A percentile compares a stretch with the other conserved stretches of the same genome.
Evolutionary conservation across 2,113 vertebrate species (phyloP).

Genomic region (Misgurnus anguillicaudatus): DNA sequence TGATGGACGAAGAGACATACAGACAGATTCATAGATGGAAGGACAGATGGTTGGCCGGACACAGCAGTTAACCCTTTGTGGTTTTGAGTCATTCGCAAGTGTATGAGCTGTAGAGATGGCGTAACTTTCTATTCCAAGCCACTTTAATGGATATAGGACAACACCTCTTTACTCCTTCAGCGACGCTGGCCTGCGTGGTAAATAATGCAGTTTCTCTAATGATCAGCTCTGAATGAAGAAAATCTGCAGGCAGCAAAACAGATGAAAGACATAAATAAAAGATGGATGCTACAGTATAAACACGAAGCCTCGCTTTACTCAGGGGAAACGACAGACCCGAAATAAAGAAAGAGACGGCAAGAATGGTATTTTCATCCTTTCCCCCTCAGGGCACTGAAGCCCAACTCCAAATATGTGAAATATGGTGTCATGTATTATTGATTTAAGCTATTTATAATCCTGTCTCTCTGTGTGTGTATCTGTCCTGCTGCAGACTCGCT

Average conservation of each 20-base stretch:
- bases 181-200: conserved; percentile 7
- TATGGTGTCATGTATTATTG: conserved; percentile 76
- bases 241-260: conserved; percentile 47
- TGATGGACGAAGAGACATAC: too few relatives aligned
- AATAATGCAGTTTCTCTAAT: conserved; percentile 48
- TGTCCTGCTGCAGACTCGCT: conserved; percentile 37
- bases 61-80: too few relatives aligned
- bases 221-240: conserved; percentile 40
- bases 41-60: too few relatives aligned
- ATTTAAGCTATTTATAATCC: conserved; percentile 77
- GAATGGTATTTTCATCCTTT: conserved; percentile 38
- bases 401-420: conserved; percentile 70
- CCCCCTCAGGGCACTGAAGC: conserved; percentile 58
- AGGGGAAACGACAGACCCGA: conserved; percentile 25
- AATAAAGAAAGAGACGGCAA: conserved; percentile 30
- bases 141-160: conserved; percentile 15
- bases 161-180: conserved; percentile 2
- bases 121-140: not conserved
- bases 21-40: too few relatives aligned
- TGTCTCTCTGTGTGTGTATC: conserved; percentile 6
- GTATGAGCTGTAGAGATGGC: not conserved
- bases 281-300: conserved; percentile 46
- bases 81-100: too few relatives aligned
- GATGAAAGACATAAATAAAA: conserved; percentile 46
- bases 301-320: conserved; percentile 31